Percentiles rank a stretch among this genome's conserved stretches.
Conservation (phyloP, 2,113 vertebrate species). For the Chiloscyllium plagiosum region DNA sequence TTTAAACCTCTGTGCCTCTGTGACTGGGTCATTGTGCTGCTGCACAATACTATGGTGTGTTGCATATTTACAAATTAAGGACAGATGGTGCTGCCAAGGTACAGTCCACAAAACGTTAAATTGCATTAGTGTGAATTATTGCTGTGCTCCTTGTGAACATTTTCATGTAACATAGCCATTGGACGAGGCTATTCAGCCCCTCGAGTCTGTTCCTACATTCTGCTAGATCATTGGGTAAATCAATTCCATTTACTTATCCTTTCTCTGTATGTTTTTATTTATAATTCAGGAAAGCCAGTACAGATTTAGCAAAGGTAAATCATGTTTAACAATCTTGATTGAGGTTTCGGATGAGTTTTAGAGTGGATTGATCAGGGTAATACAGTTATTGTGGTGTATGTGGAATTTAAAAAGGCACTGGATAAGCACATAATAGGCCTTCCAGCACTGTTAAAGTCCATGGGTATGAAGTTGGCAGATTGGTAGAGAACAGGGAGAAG, state of each 20-base stretch:
- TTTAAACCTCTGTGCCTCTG: neutral
- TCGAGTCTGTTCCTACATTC: neutral
- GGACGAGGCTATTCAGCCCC: neutral
- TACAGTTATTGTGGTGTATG: neutral
- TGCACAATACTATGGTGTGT: neutral
- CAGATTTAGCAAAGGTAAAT: neutral
- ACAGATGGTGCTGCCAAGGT: neutral
- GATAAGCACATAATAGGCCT: neutral
- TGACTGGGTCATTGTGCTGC: neutral
- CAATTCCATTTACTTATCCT: neutral
- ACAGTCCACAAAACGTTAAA: neutral
- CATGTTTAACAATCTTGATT: neutral
- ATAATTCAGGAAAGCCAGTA: too few relatives aligned
- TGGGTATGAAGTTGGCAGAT: neutral
- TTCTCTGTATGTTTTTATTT: neutral
- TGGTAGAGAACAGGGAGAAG: neutral
- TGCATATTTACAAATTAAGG: slow-evolving; percentile 8
- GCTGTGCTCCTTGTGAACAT: neutral
- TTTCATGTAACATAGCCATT: neutral
- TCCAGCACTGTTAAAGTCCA: neutral
- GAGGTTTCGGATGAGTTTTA: neutral
- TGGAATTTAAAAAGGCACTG: neutral
- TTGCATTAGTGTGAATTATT: neutral
- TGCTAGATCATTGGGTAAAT: neutral
- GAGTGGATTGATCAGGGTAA: neutral